Evolutionary conservation across 1,140 invertebrate genomes (phyloP).

Genomic region (Megathymus violae): DNA sequence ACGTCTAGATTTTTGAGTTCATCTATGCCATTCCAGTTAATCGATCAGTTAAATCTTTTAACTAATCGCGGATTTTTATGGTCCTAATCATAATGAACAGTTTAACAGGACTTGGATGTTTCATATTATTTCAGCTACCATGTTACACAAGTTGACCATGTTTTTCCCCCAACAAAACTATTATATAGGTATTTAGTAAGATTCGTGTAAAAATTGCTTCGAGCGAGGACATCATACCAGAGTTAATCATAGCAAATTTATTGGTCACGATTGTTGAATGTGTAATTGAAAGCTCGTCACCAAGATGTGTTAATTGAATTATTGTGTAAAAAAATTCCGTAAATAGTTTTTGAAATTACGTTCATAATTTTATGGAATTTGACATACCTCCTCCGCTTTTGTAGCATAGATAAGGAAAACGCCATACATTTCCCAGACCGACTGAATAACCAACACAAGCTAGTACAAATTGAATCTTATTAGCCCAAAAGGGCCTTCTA

Average conservation of each 20-base stretch:
- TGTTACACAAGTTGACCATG: too few species aligned
- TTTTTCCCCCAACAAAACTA: too few species aligned
- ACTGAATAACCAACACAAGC: slow-evolving; percentile 96
- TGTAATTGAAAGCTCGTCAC: slow-evolving; percentile 11
- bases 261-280: slow-evolving; percentile 36
- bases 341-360: slow-evolving; percentile 9
- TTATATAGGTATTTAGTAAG: too few species aligned
- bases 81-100: too few species aligned
- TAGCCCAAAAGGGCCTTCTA: slow-evolving; percentile 92
- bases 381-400: slow-evolving; percentile 91
- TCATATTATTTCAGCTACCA: too few species aligned
- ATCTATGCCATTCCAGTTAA: too few species aligned
- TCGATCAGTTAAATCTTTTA: too few species aligned
- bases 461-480: slow-evolving; percentile 95
- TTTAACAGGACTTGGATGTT: too few species aligned
- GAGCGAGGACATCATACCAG: slow-evolving; percentile 14
- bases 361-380: slow-evolving; percentile 18
- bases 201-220: slow-evolving; percentile 53
- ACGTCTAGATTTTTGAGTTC: too few species aligned
- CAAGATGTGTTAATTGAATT: slow-evolving; percentile 2
- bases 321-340: background rate
- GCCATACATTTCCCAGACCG: slow-evolving; percentile 96
- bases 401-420: slow-evolving; percentile 93
- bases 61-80: too few species aligned
- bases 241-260: slow-evolving; percentile 36